phyloP scores from a whole-genome alignment of 1,140 invertebrate species.

The Bombus ignitus region DNA sequence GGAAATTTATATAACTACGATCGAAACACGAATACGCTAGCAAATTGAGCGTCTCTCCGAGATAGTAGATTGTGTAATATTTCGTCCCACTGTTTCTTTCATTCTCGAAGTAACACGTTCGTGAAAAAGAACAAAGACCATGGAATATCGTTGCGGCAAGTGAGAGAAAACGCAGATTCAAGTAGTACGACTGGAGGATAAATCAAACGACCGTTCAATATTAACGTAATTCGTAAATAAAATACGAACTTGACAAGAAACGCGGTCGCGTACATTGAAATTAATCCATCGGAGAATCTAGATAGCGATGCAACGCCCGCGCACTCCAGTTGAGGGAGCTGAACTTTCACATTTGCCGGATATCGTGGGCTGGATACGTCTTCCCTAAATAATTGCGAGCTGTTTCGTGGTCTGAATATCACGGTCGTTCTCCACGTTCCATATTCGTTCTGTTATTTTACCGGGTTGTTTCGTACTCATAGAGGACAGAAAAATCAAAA shows the following conservation, averaged over 20 bases:
- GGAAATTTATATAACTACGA: not conserved
- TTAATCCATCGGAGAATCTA: not conserved
- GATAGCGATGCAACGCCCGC: not conserved
- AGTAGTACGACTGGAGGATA: not conserved
- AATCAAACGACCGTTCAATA: not conserved
- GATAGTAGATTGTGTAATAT: not conserved
- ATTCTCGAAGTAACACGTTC: not conserved
- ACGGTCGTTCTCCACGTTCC: not conserved
- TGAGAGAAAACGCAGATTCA: too few relatives aligned
- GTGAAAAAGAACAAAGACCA: too few relatives aligned
- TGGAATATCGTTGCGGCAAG: too few relatives aligned
- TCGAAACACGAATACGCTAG: not conserved
- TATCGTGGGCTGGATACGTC: not conserved
- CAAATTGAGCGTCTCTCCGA: too few relatives aligned
- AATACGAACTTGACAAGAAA: not conserved
- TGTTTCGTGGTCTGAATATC: not conserved
- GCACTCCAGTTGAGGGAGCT: not conserved
- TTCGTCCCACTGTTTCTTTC: too few relatives aligned
- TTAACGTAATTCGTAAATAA: too few relatives aligned
- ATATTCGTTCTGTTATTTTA: not conserved
- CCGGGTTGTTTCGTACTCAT: not conserved
- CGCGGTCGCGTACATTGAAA: not conserved
- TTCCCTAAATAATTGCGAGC: slow-evolving; percentile 18
- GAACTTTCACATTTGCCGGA: slow-evolving; percentile 18
- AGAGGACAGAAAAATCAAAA: too few relatives aligned